Conservation (phyloP, 2,888 invertebrate genomes). For the Meghimatium bilineatum region DNA sequence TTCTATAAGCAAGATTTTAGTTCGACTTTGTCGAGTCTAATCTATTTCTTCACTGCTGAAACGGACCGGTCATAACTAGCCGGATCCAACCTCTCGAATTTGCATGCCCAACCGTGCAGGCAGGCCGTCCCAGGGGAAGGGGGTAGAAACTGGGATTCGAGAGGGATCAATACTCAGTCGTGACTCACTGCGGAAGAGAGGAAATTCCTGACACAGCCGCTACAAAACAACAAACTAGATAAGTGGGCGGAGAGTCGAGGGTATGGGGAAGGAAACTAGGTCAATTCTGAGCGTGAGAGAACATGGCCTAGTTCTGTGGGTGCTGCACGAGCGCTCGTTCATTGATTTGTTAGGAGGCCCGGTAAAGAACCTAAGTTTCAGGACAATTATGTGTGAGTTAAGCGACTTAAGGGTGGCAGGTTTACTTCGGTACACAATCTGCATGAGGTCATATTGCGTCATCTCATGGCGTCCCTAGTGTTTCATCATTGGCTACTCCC, state of each 20-base stretch:
- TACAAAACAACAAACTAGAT: not conserved
- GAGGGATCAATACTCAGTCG: conserved; percentile 26
- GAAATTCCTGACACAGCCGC: not conserved
- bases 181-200: conserved; percentile 22
- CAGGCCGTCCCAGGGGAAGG: not conserved
- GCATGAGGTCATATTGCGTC: conserved; percentile 10
- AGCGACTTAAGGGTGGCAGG: too few species aligned
- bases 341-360: not conserved
- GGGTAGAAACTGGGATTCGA: not conserved
- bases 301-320: not conserved
- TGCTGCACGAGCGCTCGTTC: not conserved
- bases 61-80: conserved; percentile 33
- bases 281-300: not conserved
- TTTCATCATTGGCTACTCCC: not conserved
- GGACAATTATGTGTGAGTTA: too few species aligned
- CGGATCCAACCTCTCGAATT: conserved; percentile 23
- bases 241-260: not conserved
- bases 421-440: not conserved
- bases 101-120: not conserved
- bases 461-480: not conserved
- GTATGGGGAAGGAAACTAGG: not conserved
- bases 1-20: too few species aligned
- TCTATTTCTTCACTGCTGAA: not conserved
- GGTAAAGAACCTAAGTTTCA: too few species aligned
- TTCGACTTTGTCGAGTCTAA: too few species aligned